A percentile compares a stretch with the other conserved stretches of the same genome.
Evolutionary conservation across 2,888 invertebrate genomes (phyloP).

Genomic region (Seladonia tumulorum): DNA sequence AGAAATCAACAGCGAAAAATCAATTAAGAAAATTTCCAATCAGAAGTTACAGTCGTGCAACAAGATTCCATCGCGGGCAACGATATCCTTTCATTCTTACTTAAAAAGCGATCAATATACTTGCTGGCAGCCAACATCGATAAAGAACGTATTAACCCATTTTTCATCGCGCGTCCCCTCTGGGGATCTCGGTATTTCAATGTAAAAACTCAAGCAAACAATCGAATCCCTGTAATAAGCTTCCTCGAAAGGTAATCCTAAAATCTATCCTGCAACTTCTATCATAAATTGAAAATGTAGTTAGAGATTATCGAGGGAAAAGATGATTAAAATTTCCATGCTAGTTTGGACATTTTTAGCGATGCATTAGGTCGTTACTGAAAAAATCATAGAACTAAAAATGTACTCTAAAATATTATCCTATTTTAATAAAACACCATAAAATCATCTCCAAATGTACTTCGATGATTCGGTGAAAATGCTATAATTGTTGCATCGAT

Average conservation of each 20-base stretch:
- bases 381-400: too few relatives aligned
- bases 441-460: too few relatives aligned
- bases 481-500: too few relatives aligned
- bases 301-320: too few relatives aligned
- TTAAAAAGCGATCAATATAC: background rate
- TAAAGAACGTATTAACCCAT: constrained; percentile 1
- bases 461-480: too few relatives aligned
- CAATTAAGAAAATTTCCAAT: background rate
- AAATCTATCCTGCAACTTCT: too few relatives aligned
- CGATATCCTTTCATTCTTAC: background rate
- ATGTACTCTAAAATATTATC: too few relatives aligned
- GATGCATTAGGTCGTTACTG: too few relatives aligned
- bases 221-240: background rate
- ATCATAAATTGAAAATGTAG: too few relatives aligned
- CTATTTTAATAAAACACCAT: too few relatives aligned
- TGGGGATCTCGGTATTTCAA: background rate
- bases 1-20: background rate
- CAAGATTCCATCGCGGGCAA: background rate
- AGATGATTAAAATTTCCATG: too few relatives aligned
- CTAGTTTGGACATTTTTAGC: too few relatives aligned
- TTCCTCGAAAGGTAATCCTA: background rate
- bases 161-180: background rate
- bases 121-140: background rate
- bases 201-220: background rate
- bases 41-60: background rate